These are phyloP conservation scores for Collichthys lucidus DNA, from an alignment of 2,113 vertebrate genomes.

Conservation along the genomic window DNA sequence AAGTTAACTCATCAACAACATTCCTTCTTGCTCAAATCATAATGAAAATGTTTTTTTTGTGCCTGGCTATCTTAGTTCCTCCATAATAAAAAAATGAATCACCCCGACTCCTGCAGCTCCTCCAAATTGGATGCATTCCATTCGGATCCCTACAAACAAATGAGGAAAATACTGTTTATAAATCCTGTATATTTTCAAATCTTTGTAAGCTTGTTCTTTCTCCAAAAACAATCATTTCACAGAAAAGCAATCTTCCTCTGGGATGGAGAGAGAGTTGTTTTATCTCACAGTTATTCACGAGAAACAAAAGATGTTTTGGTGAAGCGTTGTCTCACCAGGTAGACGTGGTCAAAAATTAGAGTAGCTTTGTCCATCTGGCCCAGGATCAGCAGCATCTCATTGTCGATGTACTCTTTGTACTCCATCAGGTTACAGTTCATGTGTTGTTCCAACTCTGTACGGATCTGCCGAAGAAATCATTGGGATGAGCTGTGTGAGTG, in stretches of 20 bases:
- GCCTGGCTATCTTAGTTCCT: slow-evolving; percentile 39
- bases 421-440: slow-evolving; percentile 98
- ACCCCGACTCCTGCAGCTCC: slow-evolving; percentile 95
- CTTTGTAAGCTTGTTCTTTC: slow-evolving; percentile 12
- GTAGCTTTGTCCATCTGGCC: slow-evolving; percentile 99
- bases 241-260: slow-evolving; percentile 1
- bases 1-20: slow-evolving; percentile 52
- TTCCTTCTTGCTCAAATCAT: slow-evolving; percentile 59
- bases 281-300: slow-evolving; percentile 21
- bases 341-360: slow-evolving; percentile 96
- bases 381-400: slow-evolving; percentile 97
- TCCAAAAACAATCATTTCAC: slow-evolving; percentile 50
- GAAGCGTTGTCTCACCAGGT: slow-evolving; percentile 86
- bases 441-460: slow-evolving; percentile 92
- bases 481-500: not conserved
- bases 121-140: slow-evolving; percentile 99
- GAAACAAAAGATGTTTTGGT: slow-evolving; percentile 25
- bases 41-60: slow-evolving; percentile 47
- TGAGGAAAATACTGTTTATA: slow-evolving; percentile 53
- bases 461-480: slow-evolving; percentile 67
- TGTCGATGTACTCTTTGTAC: slow-evolving; percentile 98
- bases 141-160: slow-evolving; percentile 92
- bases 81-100: slow-evolving; percentile 77
- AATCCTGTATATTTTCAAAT: slow-evolving; percentile 26
- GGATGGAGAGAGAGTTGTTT: not conserved